These are phyloP conservation scores for Microcebus lehilahytsara DNA, from an alignment of 2,113 vertebrate genomes.

Conservation along the genomic window DNA sequence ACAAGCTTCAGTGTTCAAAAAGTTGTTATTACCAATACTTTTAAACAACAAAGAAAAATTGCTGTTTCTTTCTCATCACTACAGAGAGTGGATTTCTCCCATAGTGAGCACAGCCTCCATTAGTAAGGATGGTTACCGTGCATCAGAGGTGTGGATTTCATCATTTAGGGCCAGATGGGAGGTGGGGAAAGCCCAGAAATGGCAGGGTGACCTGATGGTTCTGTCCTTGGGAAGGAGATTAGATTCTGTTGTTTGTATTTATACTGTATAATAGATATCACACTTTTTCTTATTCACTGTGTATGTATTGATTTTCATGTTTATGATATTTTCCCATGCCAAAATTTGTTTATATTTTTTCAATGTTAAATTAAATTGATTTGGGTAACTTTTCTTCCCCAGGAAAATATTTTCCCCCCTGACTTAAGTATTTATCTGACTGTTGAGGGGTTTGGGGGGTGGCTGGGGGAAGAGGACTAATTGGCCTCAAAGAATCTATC, in stretches of 20 bases:
- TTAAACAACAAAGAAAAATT: not conserved
- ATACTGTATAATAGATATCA: constrained; percentile 81
- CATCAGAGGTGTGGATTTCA: not conserved
- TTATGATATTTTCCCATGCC: constrained; percentile 74
- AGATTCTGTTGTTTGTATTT: constrained; percentile 71
- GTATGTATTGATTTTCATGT: constrained; percentile 79
- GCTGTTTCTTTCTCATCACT: not conserved
- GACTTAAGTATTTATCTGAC: constrained; percentile 47
- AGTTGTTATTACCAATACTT: not conserved
- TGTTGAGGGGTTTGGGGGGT: not conserved
- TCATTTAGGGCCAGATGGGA: not conserved
- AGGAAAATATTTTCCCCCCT: constrained; percentile 67
- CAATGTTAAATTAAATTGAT: constrained; percentile 84
- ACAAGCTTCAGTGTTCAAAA: constrained; percentile 15
- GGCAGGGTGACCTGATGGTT: not conserved
- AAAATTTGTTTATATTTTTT: constrained; percentile 85
- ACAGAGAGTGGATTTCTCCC: not conserved
- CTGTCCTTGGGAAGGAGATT: not conserved
- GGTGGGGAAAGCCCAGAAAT: not conserved
- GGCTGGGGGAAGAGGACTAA: not conserved
- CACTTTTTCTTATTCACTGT: constrained; percentile 78
- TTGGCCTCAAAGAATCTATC: not conserved
- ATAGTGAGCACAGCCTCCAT: not conserved
- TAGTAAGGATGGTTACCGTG: not conserved
- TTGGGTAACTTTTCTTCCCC: constrained; percentile 71